Conservation (phyloP, 2,113 vertebrate genomes). For the Vulpes lagopus region DNA sequence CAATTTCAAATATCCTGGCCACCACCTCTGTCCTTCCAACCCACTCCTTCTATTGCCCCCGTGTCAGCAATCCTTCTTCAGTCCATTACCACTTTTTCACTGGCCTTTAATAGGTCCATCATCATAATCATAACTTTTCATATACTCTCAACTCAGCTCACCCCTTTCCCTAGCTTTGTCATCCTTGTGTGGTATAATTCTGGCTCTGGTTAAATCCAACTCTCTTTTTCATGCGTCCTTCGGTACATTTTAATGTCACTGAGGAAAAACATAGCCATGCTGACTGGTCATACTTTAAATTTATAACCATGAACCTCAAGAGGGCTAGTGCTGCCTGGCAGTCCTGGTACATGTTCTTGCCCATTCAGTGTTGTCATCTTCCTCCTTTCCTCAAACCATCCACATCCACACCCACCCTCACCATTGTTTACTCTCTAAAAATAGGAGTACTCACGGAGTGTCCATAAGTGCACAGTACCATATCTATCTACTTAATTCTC, state of each 20-base stretch:
- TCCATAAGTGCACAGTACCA: neutral
- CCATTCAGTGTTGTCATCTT: neutral
- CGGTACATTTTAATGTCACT: slow-evolving; percentile 35
- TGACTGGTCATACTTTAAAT: slow-evolving; percentile 36
- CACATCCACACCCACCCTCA: neutral
- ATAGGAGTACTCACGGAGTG: neutral
- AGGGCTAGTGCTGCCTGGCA: neutral
- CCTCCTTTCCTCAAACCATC: neutral
- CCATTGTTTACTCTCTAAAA: slow-evolving; percentile 34
- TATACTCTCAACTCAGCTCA: neutral
- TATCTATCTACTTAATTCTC: neutral
- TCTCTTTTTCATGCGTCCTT: neutral
- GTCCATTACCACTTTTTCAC: neutral
- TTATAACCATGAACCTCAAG: neutral
- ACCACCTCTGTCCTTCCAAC: neutral
- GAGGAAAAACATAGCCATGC: neutral
- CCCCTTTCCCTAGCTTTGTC: neutral
- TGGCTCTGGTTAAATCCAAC: neutral
- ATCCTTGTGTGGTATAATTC: neutral
- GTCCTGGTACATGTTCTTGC: neutral
- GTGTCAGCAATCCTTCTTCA: neutral
- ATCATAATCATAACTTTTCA: neutral
- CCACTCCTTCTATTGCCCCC: neutral
- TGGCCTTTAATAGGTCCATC: neutral
- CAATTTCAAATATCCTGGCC: neutral